Conservation (phyloP, 2,888 invertebrate species). For the Clistopyga incitator region DNA sequence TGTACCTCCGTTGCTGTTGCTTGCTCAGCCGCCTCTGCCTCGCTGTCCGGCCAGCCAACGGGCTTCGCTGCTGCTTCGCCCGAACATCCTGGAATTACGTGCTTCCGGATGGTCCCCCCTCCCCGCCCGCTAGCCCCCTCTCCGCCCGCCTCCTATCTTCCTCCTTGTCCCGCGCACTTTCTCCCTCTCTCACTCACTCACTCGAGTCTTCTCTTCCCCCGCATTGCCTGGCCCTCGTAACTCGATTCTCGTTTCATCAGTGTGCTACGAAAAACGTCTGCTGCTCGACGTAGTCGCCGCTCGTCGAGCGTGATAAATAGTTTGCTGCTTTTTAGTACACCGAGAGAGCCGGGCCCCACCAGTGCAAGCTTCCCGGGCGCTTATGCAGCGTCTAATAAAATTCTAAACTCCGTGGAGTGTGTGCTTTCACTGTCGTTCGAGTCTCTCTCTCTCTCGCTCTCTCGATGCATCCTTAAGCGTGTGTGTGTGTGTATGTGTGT, state of each 20-base stretch:
- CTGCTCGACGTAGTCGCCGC: slow-evolving; percentile 27
- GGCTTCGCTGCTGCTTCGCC: slow-evolving; percentile 39
- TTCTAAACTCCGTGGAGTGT: neutral
- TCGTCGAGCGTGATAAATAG: slow-evolving; percentile 25
- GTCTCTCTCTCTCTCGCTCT: slow-evolving; percentile 15
- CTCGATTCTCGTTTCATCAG: slow-evolving; percentile 51
- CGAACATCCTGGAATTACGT: slow-evolving; percentile 67
- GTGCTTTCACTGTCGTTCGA: neutral
- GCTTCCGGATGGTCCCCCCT: slow-evolving; percentile 62
- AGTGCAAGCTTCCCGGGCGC: neutral
- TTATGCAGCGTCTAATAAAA: neutral
- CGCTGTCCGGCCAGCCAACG: slow-evolving; percentile 25
- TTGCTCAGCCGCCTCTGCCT: slow-evolving; percentile 27
- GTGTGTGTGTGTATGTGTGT: neutral
- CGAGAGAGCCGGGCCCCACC: neutral
- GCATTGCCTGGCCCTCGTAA: slow-evolving; percentile 22
- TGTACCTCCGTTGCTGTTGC: slow-evolving; percentile 1
- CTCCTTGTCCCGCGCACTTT: slow-evolving; percentile 8
- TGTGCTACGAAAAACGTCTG: slow-evolving; percentile 56
- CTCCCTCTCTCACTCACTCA: slow-evolving; percentile 18
- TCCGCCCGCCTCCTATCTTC: neutral
- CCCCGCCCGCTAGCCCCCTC: slow-evolving; percentile 32
- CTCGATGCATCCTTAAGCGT: neutral
- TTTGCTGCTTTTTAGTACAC: slow-evolving; percentile 20
- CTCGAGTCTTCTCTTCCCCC: slow-evolving; percentile 14